Evolutionary conservation across 2,888 invertebrate genomes (phyloP).

Genomic region (Thera britannica): DNA sequence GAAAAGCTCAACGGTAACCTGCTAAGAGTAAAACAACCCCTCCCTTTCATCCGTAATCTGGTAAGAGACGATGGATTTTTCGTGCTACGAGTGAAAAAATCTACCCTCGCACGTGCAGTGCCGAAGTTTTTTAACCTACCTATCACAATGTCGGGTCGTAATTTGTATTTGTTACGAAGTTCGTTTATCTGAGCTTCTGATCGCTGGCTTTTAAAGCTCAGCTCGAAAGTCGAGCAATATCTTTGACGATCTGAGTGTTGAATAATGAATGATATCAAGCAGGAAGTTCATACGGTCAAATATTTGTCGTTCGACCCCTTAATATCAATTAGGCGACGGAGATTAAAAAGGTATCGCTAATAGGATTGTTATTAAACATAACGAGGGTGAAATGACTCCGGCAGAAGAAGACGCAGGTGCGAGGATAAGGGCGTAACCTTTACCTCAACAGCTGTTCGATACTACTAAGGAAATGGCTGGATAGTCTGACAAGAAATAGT

Average conservation of each 20-base stretch:
- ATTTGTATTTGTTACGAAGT: slow-evolving; percentile 61
- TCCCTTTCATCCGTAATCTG: slow-evolving; percentile 75
- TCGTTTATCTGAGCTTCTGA: slow-evolving; percentile 59
- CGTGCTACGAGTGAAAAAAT: slow-evolving; percentile 64
- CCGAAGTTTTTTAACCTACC: slow-evolving; percentile 68
- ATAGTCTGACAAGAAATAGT: slow-evolving; percentile 60
- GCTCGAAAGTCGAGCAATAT: slow-evolving; percentile 49
- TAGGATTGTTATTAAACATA: slow-evolving; percentile 74
- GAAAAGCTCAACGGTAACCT: slow-evolving; percentile 63
- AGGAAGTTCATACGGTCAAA: slow-evolving; percentile 53
- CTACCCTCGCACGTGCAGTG: slow-evolving; percentile 74
- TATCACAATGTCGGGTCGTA: slow-evolving; percentile 58
- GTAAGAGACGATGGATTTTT: slow-evolving; percentile 77
- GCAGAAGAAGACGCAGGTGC: slow-evolving; percentile 70
- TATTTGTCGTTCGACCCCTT: slow-evolving; percentile 56
- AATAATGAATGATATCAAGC: slow-evolving; percentile 51
- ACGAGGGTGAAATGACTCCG: slow-evolving; percentile 58
- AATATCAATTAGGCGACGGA: slow-evolving; percentile 59
- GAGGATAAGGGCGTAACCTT: slow-evolving; percentile 77
- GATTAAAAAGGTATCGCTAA: slow-evolving; percentile 68
- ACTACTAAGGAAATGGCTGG: slow-evolving; percentile 67
- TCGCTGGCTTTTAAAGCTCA: slow-evolving; percentile 44
- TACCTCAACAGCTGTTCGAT: slow-evolving; percentile 73
- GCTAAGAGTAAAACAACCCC: slow-evolving; percentile 60
- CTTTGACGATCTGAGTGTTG: slow-evolving; percentile 47